Evolutionary conservation across 2,888 invertebrate genomes (phyloP), one percentile per base, ranked within the genome.

Genomic region (Ichneumon xanthorius): DNA sequence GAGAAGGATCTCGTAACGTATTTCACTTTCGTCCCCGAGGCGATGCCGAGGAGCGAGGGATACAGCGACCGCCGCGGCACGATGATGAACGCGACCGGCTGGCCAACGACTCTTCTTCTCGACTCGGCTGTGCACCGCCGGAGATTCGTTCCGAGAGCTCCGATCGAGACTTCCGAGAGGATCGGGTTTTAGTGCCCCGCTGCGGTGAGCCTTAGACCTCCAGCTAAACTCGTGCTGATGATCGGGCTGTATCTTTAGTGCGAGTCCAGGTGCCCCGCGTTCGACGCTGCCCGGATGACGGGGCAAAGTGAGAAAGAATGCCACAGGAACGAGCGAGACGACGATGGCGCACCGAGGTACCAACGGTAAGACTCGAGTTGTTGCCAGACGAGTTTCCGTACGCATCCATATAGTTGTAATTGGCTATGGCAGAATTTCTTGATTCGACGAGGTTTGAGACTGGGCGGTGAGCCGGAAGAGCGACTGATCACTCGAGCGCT

Each of bases 21-120:
- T 90, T 91, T 92, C 91, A 92, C 92, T 92, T 92, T 91, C 92
- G 89, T 90, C 91, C 90, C 89, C 87, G 88, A 90, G 90, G 91
- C 87, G 80, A 86, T 58, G 55, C 45, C 67, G 68, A 79, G 71
- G 65, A 85, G 65, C n/a, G 79, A 79, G 63, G 75, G 45, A 50
- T 33, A 77, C 30, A 73, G 33, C 65, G 61, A 86, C 82, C 83
- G 86, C 80, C 80, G 86, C 85, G 65, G 58, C 71, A 79, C 86
- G 89, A 88, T 89, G 90, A 91, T 91, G 88, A 88, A 89, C 89
- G 89, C 88, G 88, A 87, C 79, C 87, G 83, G 81, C 76, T 80
- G 82, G 80, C 85, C 85, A 71, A 79, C 79, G 82, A 82, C 73
- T 81, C 85, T 80, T 80, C 58, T 61, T 68, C 78, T 75, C 48